Evolutionary conservation across 2,888 invertebrate species (phyloP).

Genomic region (Caprella mutica): DNA sequence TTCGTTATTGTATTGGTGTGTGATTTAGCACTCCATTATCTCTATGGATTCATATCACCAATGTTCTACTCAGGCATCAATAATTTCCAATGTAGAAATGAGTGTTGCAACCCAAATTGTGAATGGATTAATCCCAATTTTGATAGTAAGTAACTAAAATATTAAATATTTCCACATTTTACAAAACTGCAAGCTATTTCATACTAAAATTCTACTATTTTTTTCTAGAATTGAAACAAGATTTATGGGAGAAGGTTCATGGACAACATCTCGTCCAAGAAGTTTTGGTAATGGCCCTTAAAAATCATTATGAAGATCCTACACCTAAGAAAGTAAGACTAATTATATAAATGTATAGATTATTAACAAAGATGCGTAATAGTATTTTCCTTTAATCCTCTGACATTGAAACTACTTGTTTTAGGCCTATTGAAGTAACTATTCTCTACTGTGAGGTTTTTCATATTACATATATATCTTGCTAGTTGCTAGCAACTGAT

Average conservation of each 20-base stretch:
- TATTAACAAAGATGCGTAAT: neutral
- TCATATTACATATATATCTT: too few species aligned
- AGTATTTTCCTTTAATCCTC: neutral
- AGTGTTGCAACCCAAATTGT: slow-evolving; percentile 11
- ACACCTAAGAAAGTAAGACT: slow-evolving; percentile 48
- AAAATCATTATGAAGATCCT: slow-evolving; percentile 48
- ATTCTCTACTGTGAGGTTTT: too few species aligned
- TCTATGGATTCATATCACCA: too few species aligned
- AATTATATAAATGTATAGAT: neutral
- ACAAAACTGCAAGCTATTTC: too few species aligned
- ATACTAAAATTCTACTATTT: neutral
- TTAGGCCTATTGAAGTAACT: too few species aligned
- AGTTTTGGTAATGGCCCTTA: slow-evolving; percentile 56
- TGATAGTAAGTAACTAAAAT: neutral
- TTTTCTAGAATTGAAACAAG: slow-evolving; percentile 15
- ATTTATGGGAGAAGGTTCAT: slow-evolving; percentile 37
- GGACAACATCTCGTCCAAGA: slow-evolving; percentile 67
- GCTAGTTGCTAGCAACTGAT: too few species aligned
- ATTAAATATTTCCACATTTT: too few species aligned
- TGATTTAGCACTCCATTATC: too few species aligned
- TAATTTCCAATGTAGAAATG: too few species aligned
- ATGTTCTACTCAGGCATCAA: too few species aligned
- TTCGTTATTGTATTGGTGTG: too few species aligned
- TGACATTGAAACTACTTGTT: too few species aligned
- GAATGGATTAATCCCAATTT: slow-evolving; percentile 17